Conservation (phyloP, 2,797 vertebrate species). For the Nannoperca obscura region DNA sequence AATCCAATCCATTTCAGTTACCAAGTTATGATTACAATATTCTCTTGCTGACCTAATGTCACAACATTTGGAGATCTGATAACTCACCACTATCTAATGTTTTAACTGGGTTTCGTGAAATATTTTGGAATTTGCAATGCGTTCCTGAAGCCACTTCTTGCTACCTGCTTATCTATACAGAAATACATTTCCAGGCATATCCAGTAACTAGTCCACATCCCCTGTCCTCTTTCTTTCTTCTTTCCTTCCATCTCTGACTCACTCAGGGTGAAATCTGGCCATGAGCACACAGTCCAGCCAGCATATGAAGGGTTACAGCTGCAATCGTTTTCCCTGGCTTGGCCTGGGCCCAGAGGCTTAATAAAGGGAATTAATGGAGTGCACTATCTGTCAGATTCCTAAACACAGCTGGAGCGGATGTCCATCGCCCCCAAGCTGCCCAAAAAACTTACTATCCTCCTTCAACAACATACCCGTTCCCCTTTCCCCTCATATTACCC, state of each 20-base stretch:
- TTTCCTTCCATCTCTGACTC: slow-evolving; percentile 39
- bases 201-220: slow-evolving; percentile 41
- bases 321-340: slow-evolving; percentile 82
- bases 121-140: neutral
- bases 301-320: slow-evolving; percentile 86
- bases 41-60: slow-evolving; percentile 58
- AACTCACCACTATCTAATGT: slow-evolving; percentile 41
- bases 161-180: slow-evolving; percentile 22
- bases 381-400: slow-evolving; percentile 89
- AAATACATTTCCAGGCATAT: slow-evolving; percentile 36
- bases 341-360: slow-evolving; percentile 86
- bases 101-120: slow-evolving; percentile 27
- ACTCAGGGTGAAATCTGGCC: slow-evolving; percentile 64
- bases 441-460: slow-evolving; percentile 80
- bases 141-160: slow-evolving; percentile 12
- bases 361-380: slow-evolving; percentile 90
- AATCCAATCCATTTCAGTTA: slow-evolving; percentile 69
- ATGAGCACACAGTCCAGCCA: slow-evolving; percentile 59
- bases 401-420: slow-evolving; percentile 90
- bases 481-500: slow-evolving; percentile 72
- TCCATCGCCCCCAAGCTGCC: slow-evolving; percentile 81
- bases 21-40: slow-evolving; percentile 67
- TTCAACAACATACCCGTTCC: slow-evolving; percentile 69
- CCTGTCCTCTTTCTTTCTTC: slow-evolving; percentile 23
- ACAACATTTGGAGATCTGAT: slow-evolving; percentile 57